phyloP scores from a whole-genome alignment of 2,888 invertebrate genomes.

The Drosophila multiciliata region DNA sequence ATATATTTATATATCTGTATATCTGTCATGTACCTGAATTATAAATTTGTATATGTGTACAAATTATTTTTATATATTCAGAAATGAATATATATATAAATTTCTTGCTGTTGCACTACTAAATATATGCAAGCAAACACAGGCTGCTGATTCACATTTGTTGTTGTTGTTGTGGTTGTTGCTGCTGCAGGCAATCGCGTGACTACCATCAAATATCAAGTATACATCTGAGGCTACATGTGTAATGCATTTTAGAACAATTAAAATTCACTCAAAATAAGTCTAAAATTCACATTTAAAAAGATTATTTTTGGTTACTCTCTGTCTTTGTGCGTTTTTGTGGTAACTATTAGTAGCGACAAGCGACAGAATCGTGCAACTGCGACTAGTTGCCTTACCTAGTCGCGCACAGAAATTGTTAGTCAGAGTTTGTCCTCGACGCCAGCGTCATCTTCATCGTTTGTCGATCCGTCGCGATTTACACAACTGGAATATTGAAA shows the following conservation, averaged over 20 bases:
- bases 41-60: conserved; percentile 11
- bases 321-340: conserved; percentile 37
- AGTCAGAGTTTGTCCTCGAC: conserved; percentile 69
- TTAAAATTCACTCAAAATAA: conserved; percentile 69
- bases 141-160: conserved; percentile 45
- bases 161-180: conserved; percentile 34
- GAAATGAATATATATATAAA: conserved; percentile 1
- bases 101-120: conserved; percentile 41
- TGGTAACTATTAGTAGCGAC: conserved; percentile 56
- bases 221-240: conserved; percentile 55
- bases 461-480: conserved; percentile 29
- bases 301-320: conserved; percentile 16
- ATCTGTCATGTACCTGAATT: conserved; percentile 18
- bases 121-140: conserved; percentile 2
- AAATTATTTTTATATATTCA: conserved; percentile 6
- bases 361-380: conserved; percentile 44
- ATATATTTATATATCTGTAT: conserved; percentile 16
- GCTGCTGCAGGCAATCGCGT: conserved; percentile 44
- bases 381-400: conserved; percentile 57
- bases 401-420: conserved; percentile 61
- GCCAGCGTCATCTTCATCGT: conserved; percentile 51
- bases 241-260: conserved; percentile 54
- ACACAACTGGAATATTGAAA: conserved; percentile 38
- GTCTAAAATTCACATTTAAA: conserved; percentile 41
- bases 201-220: conserved; percentile 57